A percentile compares a stretch with the other conserved stretches of the same genome.
phyloP scores from a whole-genome alignment of 2,888 invertebrate genomes.

The Marasmarcha lunaedactyla region DNA sequence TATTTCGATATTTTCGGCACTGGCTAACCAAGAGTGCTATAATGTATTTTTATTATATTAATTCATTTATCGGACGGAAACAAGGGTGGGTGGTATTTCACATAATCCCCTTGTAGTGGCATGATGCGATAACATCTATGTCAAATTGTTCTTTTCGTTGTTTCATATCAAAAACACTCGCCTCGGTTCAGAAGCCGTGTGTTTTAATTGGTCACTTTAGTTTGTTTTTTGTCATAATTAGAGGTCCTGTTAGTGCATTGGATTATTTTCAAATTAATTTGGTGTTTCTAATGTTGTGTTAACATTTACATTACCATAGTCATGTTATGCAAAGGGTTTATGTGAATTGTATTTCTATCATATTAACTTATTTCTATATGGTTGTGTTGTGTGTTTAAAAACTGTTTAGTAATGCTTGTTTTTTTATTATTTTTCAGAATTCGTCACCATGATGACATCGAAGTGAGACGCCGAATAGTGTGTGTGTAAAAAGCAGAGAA shows the following conservation, averaged over 20 bases:
- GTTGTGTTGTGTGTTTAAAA: background rate
- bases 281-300: conserved; percentile 34
- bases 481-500: conserved; percentile 72
- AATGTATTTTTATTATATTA: background rate
- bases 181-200: conserved; percentile 9
- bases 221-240: conserved; percentile 24
- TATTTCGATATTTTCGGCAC: background rate
- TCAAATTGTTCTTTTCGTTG: conserved; percentile 28
- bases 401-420: background rate
- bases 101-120: conserved; percentile 54
- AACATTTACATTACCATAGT: conserved; percentile 32
- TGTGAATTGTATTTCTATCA: conserved; percentile 16
- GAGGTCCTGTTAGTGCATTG: conserved; percentile 49
- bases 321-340: conserved; percentile 29
- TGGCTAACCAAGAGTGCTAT: background rate
- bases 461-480: conserved; percentile 88
- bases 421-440: conserved; percentile 79
- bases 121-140: conserved; percentile 37
- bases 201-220: conserved; percentile 19
- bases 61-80: background rate
- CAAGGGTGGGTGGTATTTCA: conserved; percentile 54
- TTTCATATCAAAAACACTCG: conserved; percentile 14
- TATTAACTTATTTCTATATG: conserved; percentile 1
- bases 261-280: conserved; percentile 28
- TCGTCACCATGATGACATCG: conserved; percentile 99